These are phyloP conservation scores for Platysternon megacephalum DNA, from an alignment of 2,113 vertebrate species.

Conservation along the genomic window DNA sequence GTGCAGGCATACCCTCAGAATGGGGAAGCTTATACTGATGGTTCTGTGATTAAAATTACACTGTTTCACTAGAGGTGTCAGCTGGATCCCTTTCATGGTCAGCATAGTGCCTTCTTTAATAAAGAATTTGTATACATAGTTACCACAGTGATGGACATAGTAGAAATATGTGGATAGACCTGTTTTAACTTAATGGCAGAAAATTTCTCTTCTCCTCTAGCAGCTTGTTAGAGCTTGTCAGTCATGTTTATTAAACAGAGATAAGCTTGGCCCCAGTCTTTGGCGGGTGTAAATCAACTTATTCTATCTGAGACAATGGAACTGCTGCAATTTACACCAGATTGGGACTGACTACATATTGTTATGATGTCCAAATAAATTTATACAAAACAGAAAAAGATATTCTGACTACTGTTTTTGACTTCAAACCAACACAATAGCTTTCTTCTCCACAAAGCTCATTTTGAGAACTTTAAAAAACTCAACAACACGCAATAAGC, in stretches of 20 bases:
- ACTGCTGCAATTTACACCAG: not conserved
- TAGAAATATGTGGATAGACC: not conserved
- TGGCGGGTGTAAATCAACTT: not conserved
- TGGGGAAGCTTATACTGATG: not conserved
- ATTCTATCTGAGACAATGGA: not conserved
- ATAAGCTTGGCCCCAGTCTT: not conserved
- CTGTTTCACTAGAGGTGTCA: not conserved
- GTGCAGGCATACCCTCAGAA: too few species aligned
- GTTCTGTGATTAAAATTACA: not conserved
- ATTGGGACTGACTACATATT: not conserved
- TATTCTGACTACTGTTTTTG: fast-evolving
- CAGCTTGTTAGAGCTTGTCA: not conserved
- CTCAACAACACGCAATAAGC: not conserved
- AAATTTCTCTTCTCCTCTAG: too few species aligned
- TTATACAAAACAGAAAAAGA: not conserved
- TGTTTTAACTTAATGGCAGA: not conserved
- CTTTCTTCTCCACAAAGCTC: not conserved
- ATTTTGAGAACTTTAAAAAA: not conserved
- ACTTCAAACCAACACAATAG: not conserved
- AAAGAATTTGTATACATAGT: not conserved
- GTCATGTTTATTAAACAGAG: not conserved
- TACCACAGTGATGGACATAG: not conserved
- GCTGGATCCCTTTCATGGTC: not conserved
- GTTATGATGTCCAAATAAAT: not conserved
- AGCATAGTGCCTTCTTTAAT: not conserved